These are phyloP conservation scores for Heteractis magnifica DNA, from an alignment of 92 coral and sea anemone genomes.

Conservation along the genomic window DNA sequence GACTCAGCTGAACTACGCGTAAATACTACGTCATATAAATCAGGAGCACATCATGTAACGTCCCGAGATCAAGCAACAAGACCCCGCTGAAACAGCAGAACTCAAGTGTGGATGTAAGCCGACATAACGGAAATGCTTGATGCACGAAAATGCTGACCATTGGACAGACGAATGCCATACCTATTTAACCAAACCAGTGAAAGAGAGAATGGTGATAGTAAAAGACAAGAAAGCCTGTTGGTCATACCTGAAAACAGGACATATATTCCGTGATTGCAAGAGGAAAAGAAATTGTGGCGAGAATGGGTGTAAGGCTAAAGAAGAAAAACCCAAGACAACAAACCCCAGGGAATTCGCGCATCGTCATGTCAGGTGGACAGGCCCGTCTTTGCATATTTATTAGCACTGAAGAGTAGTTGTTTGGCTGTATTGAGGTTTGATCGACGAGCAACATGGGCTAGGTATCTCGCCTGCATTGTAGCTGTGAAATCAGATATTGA, in stretches of 20 bases:
- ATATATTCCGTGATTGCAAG: conserved; percentile 23
- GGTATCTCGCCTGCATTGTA: no score
- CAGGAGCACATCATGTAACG: neutral
- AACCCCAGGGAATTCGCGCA: neutral
- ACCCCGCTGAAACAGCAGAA: neutral
- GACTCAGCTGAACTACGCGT: neutral
- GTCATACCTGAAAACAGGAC: conserved; percentile 43
- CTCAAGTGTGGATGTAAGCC: neutral
- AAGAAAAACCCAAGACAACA: neutral
- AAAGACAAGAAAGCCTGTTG: conserved; percentile 56
- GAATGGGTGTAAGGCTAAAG: neutral
- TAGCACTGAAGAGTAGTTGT: no score
- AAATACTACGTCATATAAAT: neutral
- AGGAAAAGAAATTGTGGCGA: conserved; percentile 24
- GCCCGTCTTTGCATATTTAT: no score
- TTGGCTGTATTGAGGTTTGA: no score
- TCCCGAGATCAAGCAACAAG: neutral
- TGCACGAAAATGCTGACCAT: conserved; percentile 46
- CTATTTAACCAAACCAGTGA: conserved; percentile 26
- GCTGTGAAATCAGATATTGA: no score
- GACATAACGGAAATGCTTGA: conserved; percentile 26
- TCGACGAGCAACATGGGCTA: no score
- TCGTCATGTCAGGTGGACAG: neutral
- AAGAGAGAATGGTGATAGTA: conserved; percentile 16
- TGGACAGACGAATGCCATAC: conserved; percentile 21